These are phyloP conservation scores for Phrynosoma blainvillii DNA, from an alignment of 2,113 vertebrate genomes.

Conservation along the genomic window DNA sequence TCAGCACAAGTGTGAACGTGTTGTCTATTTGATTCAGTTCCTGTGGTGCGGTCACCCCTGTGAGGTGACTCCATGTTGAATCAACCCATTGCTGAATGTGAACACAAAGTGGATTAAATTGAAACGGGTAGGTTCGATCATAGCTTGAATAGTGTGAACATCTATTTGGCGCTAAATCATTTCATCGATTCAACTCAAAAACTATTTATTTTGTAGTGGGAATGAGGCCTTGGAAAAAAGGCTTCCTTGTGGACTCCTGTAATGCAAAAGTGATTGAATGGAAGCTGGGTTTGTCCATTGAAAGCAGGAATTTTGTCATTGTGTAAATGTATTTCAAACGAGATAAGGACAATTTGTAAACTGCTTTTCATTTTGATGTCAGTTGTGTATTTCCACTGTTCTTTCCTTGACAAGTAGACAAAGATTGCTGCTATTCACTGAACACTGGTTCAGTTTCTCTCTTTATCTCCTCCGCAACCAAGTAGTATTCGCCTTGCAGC, in stretches of 20 bases:
- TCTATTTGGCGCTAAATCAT: too few relatives aligned
- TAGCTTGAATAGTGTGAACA: too few relatives aligned
- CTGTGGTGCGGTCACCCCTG: too few relatives aligned
- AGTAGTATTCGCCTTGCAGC: not conserved
- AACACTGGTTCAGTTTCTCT: not conserved
- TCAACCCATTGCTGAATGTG: too few relatives aligned
- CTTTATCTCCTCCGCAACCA: not conserved
- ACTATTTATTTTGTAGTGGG: too few relatives aligned
- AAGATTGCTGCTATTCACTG: not conserved
- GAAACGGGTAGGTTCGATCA: too few relatives aligned
- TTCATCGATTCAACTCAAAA: too few relatives aligned
- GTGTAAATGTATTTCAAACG: constrained; percentile 16
- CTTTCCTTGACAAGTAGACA: not conserved
- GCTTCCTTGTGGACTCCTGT: constrained; percentile 23
- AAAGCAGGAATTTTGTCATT: not conserved
- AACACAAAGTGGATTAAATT: too few relatives aligned
- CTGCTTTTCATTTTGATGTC: constrained; percentile 15
- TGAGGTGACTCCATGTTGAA: too few relatives aligned
- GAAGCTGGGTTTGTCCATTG: constrained; percentile 25
- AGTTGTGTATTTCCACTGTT: not conserved
- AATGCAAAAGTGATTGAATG: not conserved
- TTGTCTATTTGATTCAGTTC: too few relatives aligned
- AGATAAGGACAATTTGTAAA: rapidly evolving
- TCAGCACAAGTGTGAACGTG: too few relatives aligned
- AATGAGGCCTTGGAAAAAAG: not conserved